Evolutionary conservation across 64 coral and sea anemone species (phyloP), one percentile per base, ranked within the genome.

Genomic region (Stylophora pistillata): DNA sequence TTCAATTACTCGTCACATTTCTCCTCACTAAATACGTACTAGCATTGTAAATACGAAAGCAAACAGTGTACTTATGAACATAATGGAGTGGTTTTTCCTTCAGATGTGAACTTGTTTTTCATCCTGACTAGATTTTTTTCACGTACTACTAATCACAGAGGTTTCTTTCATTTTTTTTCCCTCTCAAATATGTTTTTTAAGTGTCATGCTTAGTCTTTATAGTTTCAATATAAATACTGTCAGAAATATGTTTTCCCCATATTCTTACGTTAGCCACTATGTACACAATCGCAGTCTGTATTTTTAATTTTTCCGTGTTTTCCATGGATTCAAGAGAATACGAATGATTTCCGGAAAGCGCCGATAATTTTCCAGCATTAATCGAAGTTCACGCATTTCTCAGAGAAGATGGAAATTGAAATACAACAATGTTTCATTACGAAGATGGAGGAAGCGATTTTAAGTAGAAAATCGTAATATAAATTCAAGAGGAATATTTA

Each of bases 381-480:
- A 5, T 1, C 16, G 16, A 23, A 63, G 21, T 63, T 20, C 60
- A 18, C 16, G 18, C 21, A 16, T n/a, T n/a, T 18, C 4, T 16
- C 21, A 20, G 3, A 59, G 58, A 9, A 60, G 58, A 18, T 60
- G 4, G 11, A 60, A 15, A 60, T 15, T n/a, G 21, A 66, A n/a
- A 66, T 23, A 23, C 18, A 21, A 23, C 21, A 23, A 21, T 5
- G 21, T 66, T 20, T n/a, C 3, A 23, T 2, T 66, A 25, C 21
- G 63, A 66, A 66, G 25, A n/a, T 23, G 18, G 63, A 66, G 21
- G 23, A 21, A n/a, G 25, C 10, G 63, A 66, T n/a, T 66, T 11
- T 10, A 64, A 25, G 10, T 20, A 66, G 63, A 66, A 66, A 52
- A 75, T 75, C 52, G 73, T 52, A 75, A 75, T 75, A 75, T 75